Conservation (phyloP, 2,797 vertebrate species). For the Phoebastria nigripes region DNA sequence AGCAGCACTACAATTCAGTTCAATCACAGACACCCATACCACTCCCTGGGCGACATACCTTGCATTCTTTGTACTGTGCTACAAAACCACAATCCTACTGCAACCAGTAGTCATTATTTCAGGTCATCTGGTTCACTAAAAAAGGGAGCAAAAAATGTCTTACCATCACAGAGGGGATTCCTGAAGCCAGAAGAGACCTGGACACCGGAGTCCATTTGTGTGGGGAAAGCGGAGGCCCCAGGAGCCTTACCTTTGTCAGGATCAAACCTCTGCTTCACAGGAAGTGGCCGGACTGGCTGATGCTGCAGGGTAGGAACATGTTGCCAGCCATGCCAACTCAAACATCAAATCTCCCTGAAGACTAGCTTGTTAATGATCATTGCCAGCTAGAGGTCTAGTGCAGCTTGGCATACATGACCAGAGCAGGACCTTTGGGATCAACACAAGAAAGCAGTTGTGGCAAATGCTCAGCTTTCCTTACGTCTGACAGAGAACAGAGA, state of each 20-base stretch:
- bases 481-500: neutral
- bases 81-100: neutral
- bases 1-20: neutral
- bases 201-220: neutral
- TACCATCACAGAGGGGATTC: neutral
- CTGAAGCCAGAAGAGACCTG: neutral
- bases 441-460: neutral
- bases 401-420: neutral
- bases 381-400: neutral
- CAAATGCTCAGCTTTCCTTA: neutral
- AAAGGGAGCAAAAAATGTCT: neutral
- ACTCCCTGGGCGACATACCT: neutral
- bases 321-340: neutral
- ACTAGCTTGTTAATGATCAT: neutral
- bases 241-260: neutral
- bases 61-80: neutral
- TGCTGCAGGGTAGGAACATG: accelerated
- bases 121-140: neutral
- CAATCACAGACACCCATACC: neutral
- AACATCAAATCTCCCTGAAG: neutral
- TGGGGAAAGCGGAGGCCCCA: neutral
- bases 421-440: neutral
- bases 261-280: neutral
- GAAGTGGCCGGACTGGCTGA: neutral
- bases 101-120: neutral